Conservation (phyloP, 2,797 vertebrate species). For the Myiothlypis coronata region DNA sequence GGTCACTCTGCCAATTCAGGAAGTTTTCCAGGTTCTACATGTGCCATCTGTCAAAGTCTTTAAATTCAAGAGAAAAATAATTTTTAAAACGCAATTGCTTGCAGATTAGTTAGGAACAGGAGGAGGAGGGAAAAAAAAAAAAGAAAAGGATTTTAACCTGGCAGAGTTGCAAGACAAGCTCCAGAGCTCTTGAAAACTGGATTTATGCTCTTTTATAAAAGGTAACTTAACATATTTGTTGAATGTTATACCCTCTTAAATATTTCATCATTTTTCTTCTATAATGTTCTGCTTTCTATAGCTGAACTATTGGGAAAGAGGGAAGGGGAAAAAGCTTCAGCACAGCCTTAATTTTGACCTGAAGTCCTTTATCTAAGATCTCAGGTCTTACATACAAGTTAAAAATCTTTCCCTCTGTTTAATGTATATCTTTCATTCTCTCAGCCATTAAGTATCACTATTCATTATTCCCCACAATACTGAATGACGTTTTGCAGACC, state of each 20-base stretch:
- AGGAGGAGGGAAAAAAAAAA: neutral
- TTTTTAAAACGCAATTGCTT: neutral
- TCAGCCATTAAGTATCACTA: neutral
- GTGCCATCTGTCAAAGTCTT: conserved; percentile 59
- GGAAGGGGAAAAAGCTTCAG: neutral
- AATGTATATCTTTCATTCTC: neutral
- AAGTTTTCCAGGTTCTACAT: conserved; percentile 62
- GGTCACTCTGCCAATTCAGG: conserved; percentile 63
- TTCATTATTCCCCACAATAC: neutral
- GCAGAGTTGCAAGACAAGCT: neutral
- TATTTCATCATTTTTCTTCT: neutral
- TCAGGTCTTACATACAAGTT: neutral
- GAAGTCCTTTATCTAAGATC: neutral
- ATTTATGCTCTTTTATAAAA: neutral
- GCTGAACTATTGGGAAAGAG: neutral
- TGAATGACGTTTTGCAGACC: neutral
- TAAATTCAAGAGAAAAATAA: conserved; percentile 45
- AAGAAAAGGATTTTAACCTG: neutral
- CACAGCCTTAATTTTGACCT: neutral
- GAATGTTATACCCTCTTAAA: neutral
- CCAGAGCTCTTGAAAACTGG: neutral
- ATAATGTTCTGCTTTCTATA: neutral
- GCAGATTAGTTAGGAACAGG: conserved; percentile 12
- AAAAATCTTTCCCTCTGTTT: neutral
- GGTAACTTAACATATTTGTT: neutral